Evolutionary conservation across 2,113 vertebrate genomes (phyloP).

Genomic region (Scatophagus argus): DNA sequence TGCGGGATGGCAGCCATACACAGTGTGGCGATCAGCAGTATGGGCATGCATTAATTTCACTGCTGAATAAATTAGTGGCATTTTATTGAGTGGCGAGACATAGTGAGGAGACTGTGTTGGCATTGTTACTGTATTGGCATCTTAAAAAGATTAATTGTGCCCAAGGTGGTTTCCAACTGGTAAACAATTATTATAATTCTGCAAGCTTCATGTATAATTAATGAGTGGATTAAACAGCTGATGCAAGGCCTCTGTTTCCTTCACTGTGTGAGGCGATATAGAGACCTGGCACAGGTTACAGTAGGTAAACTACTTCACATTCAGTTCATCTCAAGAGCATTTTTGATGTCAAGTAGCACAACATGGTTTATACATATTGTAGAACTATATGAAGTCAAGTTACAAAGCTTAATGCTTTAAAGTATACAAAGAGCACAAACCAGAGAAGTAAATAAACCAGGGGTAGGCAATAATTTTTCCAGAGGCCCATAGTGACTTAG

Average conservation of each 20-base stretch:
- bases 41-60: constrained; percentile 72
- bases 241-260: constrained; percentile 48
- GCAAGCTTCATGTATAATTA: constrained; percentile 78
- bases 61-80: constrained; percentile 79
- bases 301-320: not conserved
- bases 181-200: constrained; percentile 84
- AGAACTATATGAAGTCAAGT: not conserved
- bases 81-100: constrained; percentile 77
- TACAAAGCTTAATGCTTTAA: not conserved
- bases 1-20: constrained; percentile 30
- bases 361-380: not conserved
- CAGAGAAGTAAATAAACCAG: not conserved
- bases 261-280: not conserved
- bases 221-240: constrained; percentile 75
- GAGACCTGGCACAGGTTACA: constrained; percentile 3
- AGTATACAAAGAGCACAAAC: not conserved
- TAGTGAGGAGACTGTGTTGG: constrained; percentile 70
- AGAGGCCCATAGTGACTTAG: too few species aligned
- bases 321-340: constrained; percentile 1
- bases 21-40: constrained; percentile 77
- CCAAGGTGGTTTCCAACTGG: constrained; percentile 77
- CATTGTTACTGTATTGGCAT: constrained; percentile 80
- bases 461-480: too few species aligned
- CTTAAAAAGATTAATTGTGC: constrained; percentile 82
- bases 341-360: constrained; percentile 20